These are phyloP conservation scores for Zaprionus nigranus DNA, from an alignment of 1,140 invertebrate species.

Conservation along the genomic window DNA sequence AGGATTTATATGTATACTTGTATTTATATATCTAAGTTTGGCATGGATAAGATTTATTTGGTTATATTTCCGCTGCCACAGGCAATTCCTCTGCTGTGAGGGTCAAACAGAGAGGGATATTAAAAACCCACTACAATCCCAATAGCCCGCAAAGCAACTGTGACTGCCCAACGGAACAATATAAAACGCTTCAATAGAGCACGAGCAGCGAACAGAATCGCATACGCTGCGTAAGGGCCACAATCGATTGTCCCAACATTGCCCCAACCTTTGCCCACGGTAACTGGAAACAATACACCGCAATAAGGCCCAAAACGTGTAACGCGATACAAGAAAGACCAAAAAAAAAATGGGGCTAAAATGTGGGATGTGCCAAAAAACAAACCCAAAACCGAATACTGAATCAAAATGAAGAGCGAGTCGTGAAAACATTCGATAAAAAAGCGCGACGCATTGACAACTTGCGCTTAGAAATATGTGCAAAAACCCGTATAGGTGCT, in stretches of 20 bases:
- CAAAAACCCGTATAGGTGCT: background rate
- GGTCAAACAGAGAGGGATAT: constrained; percentile 22
- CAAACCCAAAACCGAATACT: constrained; percentile 20
- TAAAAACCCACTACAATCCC: constrained; percentile 32
- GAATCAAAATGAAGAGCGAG: constrained; percentile 56
- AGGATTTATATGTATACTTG: no score
- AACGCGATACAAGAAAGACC: constrained; percentile 27
- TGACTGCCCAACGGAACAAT: constrained; percentile 41
- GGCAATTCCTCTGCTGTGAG: background rate
- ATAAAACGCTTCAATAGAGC: constrained; percentile 52
- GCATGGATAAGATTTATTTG: constrained; percentile 21
- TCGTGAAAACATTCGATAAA: constrained; percentile 33
- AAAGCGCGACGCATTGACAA: constrained; percentile 28
- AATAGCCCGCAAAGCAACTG: constrained; percentile 29
- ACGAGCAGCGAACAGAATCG: constrained; percentile 60
- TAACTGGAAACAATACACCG: constrained; percentile 60
- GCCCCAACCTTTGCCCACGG: constrained; percentile 33
- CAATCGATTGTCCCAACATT: constrained; percentile 54
- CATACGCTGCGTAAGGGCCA: constrained; percentile 41
- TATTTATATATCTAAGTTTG: background rate
- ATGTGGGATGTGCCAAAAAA: constrained; percentile 14
- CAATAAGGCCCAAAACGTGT: constrained; percentile 48
- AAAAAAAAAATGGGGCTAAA: constrained; percentile 13
- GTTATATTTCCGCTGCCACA: background rate
- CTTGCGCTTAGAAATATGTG: constrained; percentile 5